Base-by-base conservation (phyloP, 2,113 vertebrate species). In the Phyllostomus hastatus region DNA sequence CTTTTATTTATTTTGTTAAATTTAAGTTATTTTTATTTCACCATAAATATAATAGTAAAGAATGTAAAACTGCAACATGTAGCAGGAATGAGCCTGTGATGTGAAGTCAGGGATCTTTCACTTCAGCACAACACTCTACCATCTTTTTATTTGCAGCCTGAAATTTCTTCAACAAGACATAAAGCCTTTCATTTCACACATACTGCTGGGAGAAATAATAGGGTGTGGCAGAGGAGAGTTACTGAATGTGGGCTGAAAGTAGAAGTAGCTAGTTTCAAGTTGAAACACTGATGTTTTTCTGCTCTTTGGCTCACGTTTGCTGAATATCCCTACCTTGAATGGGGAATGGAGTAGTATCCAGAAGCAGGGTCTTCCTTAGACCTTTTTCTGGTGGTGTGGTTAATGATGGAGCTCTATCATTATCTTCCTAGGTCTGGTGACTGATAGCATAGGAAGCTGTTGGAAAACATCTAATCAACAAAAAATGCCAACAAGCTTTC, bases 161-260 rank as follows among this genome's bases (percentile, higher is more conserved):
- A 79, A 94, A 96, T 91, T 76, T 96, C 88, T 81, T 80, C 85
- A 91, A 26, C 20, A 73, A 89, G 82, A 35, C 61, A 72, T 64
- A 85, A 96, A 94, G 38, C 31, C 81, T 96, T 92, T 85, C 76
- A 94, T 94, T 92, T 95, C 61, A 88, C 12, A 76, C 50, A 89
- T 31, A 67, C 43, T 33, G 5, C 22, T 84, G 81, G 76, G 84
- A 35, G 19, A 96, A 97, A 88, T 81, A 28, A 87, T 7, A 91
- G 75, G 38, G 33, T 91, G 16, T 82, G 22, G 67, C 33, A 1
- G 57, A 79, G 28, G 59, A 80, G 90, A 64, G 52, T 50, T 19
- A 31, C 24, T 52, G 59, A 72, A 24, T 28, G 83, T 67, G 22
- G 41, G 35, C 76, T 61, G 52, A 85, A 85, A 67, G 22, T 24